phyloP scores from a whole-genome alignment of 2,888 invertebrate genomes.

The Stratiomys singularior region DNA sequence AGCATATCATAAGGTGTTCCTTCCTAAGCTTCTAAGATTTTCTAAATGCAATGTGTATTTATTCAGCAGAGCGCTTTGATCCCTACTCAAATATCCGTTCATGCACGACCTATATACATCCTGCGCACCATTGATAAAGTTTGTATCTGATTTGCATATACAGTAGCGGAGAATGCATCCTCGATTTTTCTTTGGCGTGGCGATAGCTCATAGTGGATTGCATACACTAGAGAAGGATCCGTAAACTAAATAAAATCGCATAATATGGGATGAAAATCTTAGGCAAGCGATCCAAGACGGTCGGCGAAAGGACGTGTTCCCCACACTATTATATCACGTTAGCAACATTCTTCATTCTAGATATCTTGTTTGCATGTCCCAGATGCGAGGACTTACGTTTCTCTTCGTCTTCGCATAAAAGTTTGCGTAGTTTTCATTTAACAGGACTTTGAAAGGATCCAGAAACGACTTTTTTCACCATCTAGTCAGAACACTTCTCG shows the following conservation, averaged over 20 bases:
- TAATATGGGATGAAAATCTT: neutral
- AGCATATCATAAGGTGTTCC: neutral
- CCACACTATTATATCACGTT: conserved; percentile 5
- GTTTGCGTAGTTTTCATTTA: neutral
- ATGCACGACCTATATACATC: neutral
- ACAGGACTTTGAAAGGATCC: neutral
- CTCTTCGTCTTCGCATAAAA: neutral
- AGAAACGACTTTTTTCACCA: neutral
- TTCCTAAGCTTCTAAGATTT: neutral
- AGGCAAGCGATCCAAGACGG: neutral
- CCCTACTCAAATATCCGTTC: neutral
- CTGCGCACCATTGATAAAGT: neutral
- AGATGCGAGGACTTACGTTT: neutral
- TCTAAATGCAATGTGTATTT: conserved; percentile 11
- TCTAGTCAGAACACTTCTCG: no score
- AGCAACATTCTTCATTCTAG: neutral
- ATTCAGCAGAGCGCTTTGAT: neutral
- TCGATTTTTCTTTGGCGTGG: neutral
- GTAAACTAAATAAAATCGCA: neutral
- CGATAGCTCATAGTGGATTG: neutral
- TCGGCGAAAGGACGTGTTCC: neutral
- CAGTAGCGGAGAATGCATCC: neutral
- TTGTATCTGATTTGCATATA: conserved; percentile 1
- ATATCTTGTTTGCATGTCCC: neutral
- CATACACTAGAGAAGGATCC: neutral